A percentile compares a stretch with the other conserved stretches of the same genome.
These are phyloP conservation scores for Nyctalus aviator DNA, from an alignment of 2,797 vertebrate genomes.

Conservation along the genomic window DNA sequence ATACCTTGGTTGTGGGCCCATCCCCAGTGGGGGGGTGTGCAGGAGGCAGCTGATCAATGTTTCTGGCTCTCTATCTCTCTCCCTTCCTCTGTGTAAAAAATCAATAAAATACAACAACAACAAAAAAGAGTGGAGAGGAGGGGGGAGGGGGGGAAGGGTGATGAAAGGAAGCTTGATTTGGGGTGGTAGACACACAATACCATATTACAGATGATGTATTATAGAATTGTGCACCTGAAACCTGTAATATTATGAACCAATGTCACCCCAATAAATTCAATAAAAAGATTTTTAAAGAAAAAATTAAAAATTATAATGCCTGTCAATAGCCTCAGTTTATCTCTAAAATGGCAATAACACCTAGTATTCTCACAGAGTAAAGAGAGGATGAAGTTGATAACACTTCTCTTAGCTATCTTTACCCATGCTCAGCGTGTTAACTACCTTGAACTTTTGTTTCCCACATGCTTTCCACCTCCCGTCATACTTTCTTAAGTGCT, in stretches of 20 bases:
- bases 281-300: neutral
- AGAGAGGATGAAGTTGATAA: neutral
- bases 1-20: too few species aligned
- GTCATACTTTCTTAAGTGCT: neutral
- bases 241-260: neutral
- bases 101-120: too few species aligned
- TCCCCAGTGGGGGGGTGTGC: too few species aligned
- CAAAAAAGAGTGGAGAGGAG: too few species aligned
- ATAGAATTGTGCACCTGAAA: neutral
- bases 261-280: neutral
- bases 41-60: too few species aligned
- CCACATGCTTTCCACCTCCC: neutral
- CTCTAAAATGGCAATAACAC: neutral
- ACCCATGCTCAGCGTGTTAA: neutral
- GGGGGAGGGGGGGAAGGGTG: neutral
- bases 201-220: neutral
- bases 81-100: too few species aligned
- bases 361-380: neutral
- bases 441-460: neutral
- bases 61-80: too few species aligned
- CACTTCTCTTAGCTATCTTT: neutral
- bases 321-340: neutral
- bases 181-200: neutral
- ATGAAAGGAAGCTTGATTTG: neutral
- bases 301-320: neutral